Evolutionary conservation across 2,888 invertebrate species (phyloP).

Genomic region (Plagodis pulveraria): DNA sequence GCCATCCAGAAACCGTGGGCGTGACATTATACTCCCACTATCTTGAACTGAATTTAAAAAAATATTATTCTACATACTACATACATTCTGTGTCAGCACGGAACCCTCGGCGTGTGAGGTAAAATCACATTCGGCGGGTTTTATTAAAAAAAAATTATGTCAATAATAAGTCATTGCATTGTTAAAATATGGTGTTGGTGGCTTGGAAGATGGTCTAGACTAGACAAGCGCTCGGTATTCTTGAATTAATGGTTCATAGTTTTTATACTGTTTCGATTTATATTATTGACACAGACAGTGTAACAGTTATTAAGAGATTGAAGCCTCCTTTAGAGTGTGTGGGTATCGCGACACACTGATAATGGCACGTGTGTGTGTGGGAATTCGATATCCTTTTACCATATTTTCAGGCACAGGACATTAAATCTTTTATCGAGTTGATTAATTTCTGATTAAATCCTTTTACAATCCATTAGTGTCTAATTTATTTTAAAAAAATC

Average conservation of each 20-base stretch:
- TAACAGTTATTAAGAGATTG: slow-evolving; percentile 25
- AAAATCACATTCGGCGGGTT: no score
- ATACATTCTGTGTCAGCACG: no score
- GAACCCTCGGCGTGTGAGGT: no score
- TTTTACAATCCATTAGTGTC: slow-evolving; percentile 15
- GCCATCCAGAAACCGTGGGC: no score
- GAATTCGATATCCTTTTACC: slow-evolving; percentile 54
- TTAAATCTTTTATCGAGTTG: slow-evolving; percentile 21
- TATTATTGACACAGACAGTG: slow-evolving; percentile 7
- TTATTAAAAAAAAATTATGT: no score
- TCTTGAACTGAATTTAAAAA: no score
- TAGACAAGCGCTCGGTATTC: no score
- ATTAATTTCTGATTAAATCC: slow-evolving; percentile 15
- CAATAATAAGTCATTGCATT: no score
- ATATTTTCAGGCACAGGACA: slow-evolving; percentile 48
- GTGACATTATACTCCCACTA: no score
- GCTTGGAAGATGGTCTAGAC: no score
- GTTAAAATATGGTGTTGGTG: no score
- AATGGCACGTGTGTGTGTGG: slow-evolving; percentile 47
- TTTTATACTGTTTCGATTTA: slow-evolving; percentile 14
- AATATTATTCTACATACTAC: no score
- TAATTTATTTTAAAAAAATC: slow-evolving; percentile 8
- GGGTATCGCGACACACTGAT: slow-evolving; percentile 50
- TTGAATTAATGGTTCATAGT: not conserved
- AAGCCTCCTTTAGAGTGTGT: slow-evolving; percentile 52